Evolutionary conservation across 2,888 invertebrate genomes (phyloP), one percentile per base, ranked within the genome.

Genomic region (Machimus atricapillus): DNA sequence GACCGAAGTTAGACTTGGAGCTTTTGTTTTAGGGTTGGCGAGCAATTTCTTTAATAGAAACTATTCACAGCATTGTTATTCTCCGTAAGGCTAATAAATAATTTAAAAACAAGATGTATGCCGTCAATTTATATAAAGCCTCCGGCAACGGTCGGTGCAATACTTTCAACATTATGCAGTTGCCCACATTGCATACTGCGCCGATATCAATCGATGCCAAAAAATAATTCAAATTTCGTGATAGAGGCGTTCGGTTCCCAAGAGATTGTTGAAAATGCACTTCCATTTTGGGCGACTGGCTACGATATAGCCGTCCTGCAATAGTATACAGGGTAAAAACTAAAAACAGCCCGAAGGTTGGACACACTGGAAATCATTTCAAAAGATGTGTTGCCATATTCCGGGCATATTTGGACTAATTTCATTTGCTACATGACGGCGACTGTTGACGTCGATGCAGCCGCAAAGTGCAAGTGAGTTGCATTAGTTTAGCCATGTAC

Each of bases 331-430:
- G 31, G 40, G 52, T 52, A 52, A 52, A 52, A 52, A 52, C n/a
- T 66, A n/a, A n/a, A 40, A 34, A 23, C n/a, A 34, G 66, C 82
- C 40, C 31, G 58, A 37, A 66, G 82, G 66, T 66, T 82, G 66
- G 46, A 66, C 19, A 37, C 27, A 12, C 14, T 82, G 82, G 82
- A 58, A 82, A 82, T 82, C 58, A 58, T 82, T 82, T 66, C 52
- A 34, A 82, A 82, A 82, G 58, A 58, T 82, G 66, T 66, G 58
- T 82, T 82, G 82, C 82, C 82, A 82, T 82, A 82, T 58, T 37
- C 66, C 66, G 66, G 56, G 58, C 82, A 82, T 82, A 82, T 58
- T 82, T 66, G 82, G 37, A 82, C 82, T 82, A 82, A 82, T 82
- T 82, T 66, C 79, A 40, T 46, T 82, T 81, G 46, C 81, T 81